Evolutionary conservation across 2,797 vertebrate species (phyloP).

Genomic region (Gobionotothen gibberifrons): DNA sequence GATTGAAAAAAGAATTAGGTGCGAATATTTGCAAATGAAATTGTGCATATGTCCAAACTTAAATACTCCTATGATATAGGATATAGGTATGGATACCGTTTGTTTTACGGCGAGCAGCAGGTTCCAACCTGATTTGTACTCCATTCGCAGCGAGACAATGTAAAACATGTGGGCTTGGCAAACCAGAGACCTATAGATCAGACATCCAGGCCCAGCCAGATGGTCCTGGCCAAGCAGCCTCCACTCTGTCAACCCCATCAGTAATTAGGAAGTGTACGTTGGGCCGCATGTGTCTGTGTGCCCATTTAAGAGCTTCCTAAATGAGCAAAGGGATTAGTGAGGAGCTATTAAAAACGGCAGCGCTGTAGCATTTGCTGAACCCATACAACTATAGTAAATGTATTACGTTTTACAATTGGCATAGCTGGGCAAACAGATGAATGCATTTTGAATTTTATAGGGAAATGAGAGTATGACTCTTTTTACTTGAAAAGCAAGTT

Average conservation of each 20-base stretch:
- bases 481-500: background rate
- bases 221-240: slow-evolving; percentile 55
- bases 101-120: slow-evolving; percentile 34
- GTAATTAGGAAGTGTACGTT: slow-evolving; percentile 73
- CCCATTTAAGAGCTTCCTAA: slow-evolving; percentile 51
- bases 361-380: slow-evolving; percentile 17
- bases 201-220: slow-evolving; percentile 56
- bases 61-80: background rate
- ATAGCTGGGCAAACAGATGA: background rate
- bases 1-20: slow-evolving; percentile 12
- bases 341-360: slow-evolving; percentile 20
- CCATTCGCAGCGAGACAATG: slow-evolving; percentile 38
- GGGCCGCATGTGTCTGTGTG: slow-evolving; percentile 45
- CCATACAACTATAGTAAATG: background rate
- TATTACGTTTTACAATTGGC: background rate
- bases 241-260: slow-evolving; percentile 51
- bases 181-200: slow-evolving; percentile 63
- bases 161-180: slow-evolving; percentile 66
- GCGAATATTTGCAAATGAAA: slow-evolving; percentile 18
- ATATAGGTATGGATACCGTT: slow-evolving; percentile 12
- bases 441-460: background rate
- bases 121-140: slow-evolving; percentile 19
- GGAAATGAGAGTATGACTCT: background rate
- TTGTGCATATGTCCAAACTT: slow-evolving; percentile 8
- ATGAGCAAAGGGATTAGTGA: slow-evolving; percentile 45